Evolutionary conservation across 2,888 invertebrate genomes (phyloP).

Genomic region (Fabriciana adippe): DNA sequence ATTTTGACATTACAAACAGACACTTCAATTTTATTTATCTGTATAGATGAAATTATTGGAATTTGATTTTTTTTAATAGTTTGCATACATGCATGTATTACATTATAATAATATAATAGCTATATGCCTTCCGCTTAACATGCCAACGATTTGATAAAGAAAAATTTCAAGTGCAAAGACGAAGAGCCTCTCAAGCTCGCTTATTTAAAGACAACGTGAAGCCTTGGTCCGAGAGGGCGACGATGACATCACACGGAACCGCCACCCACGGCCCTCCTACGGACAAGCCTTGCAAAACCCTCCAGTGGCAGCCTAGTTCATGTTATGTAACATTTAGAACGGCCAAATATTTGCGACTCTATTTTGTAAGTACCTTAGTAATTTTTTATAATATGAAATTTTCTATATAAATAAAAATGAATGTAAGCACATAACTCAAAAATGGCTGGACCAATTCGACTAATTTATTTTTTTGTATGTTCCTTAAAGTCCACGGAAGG

Average conservation of each 20-base stretch:
- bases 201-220: constrained; percentile 40
- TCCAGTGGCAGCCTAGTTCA: constrained; percentile 38
- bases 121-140: background rate
- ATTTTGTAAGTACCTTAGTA: constrained; percentile 1
- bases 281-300: constrained; percentile 71
- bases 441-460: no score
- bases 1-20: no score
- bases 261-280: constrained; percentile 72
- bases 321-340: constrained; percentile 23
- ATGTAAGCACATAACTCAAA: no score
- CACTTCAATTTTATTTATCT: no score
- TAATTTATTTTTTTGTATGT: no score
- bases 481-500: no score
- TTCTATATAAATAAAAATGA: no score
- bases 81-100: no score
- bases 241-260: constrained; percentile 78
- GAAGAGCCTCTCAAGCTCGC: constrained; percentile 20
- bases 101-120: no score
- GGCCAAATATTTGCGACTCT: constrained; percentile 6
- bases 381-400: no score
- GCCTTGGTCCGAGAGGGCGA: constrained; percentile 47
- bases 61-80: no score
- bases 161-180: constrained; percentile 9
- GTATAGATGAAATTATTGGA: no score
- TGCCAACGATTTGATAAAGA: constrained; percentile 11